Base-by-base conservation (phyloP, 1,140 invertebrate genomes). In the Eupristina koningsbergeri region DNA sequence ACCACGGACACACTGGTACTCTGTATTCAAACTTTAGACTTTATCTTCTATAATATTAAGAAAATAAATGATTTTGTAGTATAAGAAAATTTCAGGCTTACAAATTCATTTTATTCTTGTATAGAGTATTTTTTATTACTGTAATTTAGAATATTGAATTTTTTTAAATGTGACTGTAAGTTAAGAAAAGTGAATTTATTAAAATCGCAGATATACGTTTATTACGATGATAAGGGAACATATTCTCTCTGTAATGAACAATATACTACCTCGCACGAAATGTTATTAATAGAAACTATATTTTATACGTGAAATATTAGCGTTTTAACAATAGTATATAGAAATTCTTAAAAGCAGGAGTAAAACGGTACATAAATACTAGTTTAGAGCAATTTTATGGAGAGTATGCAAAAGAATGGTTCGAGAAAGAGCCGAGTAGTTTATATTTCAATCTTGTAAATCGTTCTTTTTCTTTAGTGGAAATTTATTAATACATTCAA, bases 141-240 rank as follows among this genome's bases (percentile, higher is more conserved):
- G 9, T 58, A 58, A 58, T 58, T 58, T 58, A 58, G 53, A 58
- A 26, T 58, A 58, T 58, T 58, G 22, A 81, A 74, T 81, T 81
- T 80, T 81, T 81, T 41, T 9, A 26, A 58, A 26, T 9, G 53
- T 26, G 53, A 58, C 53, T 58, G 2, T 3, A 26, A 58, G 22
- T 58, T 50, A 50, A 58, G 13, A 34, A 34, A 67, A 41, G 1
- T 22, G 19, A 73, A 73, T 73, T 73, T 45, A 36, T 41, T 73
- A 39, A 45, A 73, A 73, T 58, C 3, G 13, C 53, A 26, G 53
- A 58, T 26, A 26, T 58, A 26, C 22, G 22, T 53, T 9, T 19
- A 19, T 53, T 53, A 53, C 50, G 15, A 26, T 13, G 2, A 58
- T 26, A 45, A 45, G 53, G 2, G 22, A 26, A 58, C 22, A 9